phyloP scores from a whole-genome alignment of 2,888 invertebrate genomes.

The Arge pagana region DNA sequence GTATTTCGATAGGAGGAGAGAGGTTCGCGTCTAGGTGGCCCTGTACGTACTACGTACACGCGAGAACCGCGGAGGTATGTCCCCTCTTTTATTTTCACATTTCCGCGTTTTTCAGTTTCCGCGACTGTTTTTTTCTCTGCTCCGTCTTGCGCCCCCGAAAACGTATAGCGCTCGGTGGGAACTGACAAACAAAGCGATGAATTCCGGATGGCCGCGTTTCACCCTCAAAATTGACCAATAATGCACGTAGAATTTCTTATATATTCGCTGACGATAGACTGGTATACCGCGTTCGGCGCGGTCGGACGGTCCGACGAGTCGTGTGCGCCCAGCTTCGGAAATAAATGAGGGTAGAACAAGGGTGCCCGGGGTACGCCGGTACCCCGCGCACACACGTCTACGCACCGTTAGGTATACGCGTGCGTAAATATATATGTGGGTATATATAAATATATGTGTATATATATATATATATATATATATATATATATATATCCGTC shows the following conservation, averaged over 20 bases:
- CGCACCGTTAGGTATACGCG: background rate
- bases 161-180: no score
- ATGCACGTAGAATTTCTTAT: slow-evolving; percentile 37
- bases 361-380: slow-evolving; percentile 15
- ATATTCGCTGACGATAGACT: slow-evolving; percentile 1
- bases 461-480: no score
- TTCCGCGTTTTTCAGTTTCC: no score
- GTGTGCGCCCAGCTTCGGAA: slow-evolving; percentile 35
- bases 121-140: no score
- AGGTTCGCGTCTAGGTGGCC: no score
- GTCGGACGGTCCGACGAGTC: background rate
- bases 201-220: slow-evolving; percentile 53
- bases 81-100: no score
- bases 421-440: background rate
- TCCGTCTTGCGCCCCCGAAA: no score
- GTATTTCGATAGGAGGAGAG: no score
- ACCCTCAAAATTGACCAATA: slow-evolving; percentile 54
- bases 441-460: background rate
- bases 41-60: no score
- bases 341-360: slow-evolving; percentile 47
- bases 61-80: no score
- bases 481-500: slow-evolving; percentile 24
- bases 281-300: background rate
- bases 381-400: no score
- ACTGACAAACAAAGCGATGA: slow-evolving; percentile 53